Base-by-base conservation (phyloP, 2,888 invertebrate species). In the Plebejus melissa region DNA sequence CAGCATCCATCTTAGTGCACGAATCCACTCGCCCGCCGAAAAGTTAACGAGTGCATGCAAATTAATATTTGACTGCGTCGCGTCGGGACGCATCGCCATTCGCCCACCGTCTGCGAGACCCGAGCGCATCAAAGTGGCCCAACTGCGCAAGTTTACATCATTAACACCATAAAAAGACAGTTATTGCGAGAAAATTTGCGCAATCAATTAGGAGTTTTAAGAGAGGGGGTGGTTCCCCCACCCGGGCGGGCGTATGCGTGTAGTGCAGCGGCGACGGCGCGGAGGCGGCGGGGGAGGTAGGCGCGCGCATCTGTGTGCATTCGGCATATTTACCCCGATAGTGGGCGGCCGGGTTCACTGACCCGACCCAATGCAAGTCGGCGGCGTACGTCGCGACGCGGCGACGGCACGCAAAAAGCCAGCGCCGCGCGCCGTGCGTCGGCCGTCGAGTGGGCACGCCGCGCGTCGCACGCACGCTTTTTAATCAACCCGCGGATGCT, bases 301-400 rank as follows among this genome's bases (percentile, higher is more conserved):
- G 92, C 91, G 92, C 92, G 93, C 92, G 93, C 89, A 90, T 90
- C 91, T 91, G 91, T 92, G 93, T 92, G 93, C 93, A 93, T 92
- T 93, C 92, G 93, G 93, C 92, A 92, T 93, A 93, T 93, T 93
- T 93, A 92, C 92, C 92, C 91, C 90, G 90, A 91, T 91, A 89
- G 90, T 89, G 90, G 91, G 90, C 90, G 92, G 90, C 88, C 87
- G 90, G 89, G 91, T 87, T 92, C 92, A 90, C 86, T 90, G 91
- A 91, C 93, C 90, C 91, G 91, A 91, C 90, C 92, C 92, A 90
- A 91, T 93, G 93, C 89, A 89, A 90, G 93, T 87, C 90, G 90
- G 82, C 65, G 32, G 90, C 89, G 90, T 88, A 89, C 90, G 90
- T 89, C 85, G 88, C 89, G 86, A 89, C 90, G 90, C 89, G 84